Evolutionary conservation across 2,797 vertebrate genomes (phyloP).

Genomic region (Euphonia xanthogaster): DNA sequence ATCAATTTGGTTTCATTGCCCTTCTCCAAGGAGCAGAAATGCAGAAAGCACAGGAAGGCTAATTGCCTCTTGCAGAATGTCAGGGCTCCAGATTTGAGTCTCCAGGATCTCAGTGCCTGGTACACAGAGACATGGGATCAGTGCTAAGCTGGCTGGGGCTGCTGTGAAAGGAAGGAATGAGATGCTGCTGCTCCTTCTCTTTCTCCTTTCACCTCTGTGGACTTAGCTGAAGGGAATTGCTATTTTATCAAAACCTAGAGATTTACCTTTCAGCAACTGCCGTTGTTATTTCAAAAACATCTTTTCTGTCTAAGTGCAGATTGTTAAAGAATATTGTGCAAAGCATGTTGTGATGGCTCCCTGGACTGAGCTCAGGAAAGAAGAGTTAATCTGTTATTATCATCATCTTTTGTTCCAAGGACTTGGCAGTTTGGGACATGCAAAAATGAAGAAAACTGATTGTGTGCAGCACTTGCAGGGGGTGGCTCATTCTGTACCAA

Average conservation of each 20-base stretch:
- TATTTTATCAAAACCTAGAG: not conserved
- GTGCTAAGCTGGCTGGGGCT: not conserved
- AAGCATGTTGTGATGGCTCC: not conserved
- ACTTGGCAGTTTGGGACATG: not conserved
- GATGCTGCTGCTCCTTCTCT: not conserved
- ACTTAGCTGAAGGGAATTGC: not conserved
- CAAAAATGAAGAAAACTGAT: not conserved
- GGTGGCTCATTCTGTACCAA: not conserved
- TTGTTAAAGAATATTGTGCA: not conserved
- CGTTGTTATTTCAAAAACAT: not conserved
- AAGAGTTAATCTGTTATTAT: not conserved
- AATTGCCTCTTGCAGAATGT: not conserved
- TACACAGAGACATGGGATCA: not conserved
- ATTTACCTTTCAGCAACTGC: not conserved
- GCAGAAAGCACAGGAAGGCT: not conserved
- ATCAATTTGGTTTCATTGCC: not conserved
- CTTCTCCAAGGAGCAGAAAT: not conserved
- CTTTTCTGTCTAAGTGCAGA: not conserved
- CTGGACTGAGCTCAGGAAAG: not conserved
- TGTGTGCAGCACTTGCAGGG: not conserved
- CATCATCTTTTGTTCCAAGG: not conserved
- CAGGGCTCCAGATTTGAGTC: not conserved
- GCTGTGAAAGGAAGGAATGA: not conserved
- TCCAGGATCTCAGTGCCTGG: not conserved
- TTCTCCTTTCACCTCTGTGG: not conserved